Conservation (phyloP, 2,888 invertebrate genomes). For the Macropis europaea region DNA sequence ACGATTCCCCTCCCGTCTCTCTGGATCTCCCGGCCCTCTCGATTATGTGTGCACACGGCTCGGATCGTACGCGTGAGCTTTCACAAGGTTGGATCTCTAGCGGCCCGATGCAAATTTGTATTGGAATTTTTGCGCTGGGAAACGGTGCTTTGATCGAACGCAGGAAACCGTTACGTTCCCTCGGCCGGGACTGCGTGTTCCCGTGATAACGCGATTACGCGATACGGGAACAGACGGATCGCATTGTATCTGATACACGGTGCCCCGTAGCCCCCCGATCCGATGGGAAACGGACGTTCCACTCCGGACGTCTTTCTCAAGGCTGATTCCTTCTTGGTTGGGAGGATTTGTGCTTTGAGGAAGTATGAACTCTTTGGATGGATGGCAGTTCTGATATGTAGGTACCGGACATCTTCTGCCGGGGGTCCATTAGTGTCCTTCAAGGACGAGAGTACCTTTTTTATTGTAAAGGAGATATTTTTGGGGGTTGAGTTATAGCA, state of each 20-base stretch:
- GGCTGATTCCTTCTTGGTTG: too few species aligned
- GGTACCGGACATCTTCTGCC: too few species aligned
- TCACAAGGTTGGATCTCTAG: conserved; percentile 35
- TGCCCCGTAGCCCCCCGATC: not conserved
- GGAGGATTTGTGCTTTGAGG: too few species aligned
- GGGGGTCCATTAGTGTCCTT: too few species aligned
- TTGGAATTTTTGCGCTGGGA: conserved; percentile 24
- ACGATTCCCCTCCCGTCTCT: not conserved
- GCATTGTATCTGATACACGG: conserved; percentile 43
- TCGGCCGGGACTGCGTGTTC: conserved; percentile 35
- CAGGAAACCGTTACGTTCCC: conserved; percentile 48
- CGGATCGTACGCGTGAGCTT: conserved; percentile 22
- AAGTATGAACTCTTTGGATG: too few species aligned
- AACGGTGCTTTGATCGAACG: conserved; percentile 49
- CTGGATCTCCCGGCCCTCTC: not conserved
- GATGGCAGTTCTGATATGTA: too few species aligned
- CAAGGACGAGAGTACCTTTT: too few species aligned
- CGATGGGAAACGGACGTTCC: conserved; percentile 9
- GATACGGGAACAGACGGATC: conserved; percentile 49
- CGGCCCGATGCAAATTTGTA: conserved; percentile 42
- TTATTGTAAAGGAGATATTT: too few species aligned
- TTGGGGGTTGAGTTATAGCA: too few species aligned
- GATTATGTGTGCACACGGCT: too few species aligned
- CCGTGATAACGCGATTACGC: conserved; percentile 50
- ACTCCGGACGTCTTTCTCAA: conserved; percentile 1